Evolutionary conservation across 23 tunicate species (phyloP), one percentile per base, ranked within the genome.

Genomic region (Ciona savignyi): DNA sequence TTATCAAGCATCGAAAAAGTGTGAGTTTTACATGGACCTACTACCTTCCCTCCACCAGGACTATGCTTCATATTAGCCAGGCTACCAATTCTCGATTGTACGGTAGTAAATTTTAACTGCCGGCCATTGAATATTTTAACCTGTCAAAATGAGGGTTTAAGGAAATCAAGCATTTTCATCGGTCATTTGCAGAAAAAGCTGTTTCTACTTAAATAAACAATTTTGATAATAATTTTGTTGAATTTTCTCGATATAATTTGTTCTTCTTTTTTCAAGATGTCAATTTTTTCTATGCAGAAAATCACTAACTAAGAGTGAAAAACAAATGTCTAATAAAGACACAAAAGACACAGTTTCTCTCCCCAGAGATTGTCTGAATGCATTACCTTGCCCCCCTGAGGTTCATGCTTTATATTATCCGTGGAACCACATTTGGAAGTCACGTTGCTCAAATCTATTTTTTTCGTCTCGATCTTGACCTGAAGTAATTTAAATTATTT

Each of bases 1-100:
- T n/a, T n/a, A n/a, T n/a, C n/a, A n/a, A n/a, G n/a, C n/a, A n/a
- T n/a, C n/a, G n/a, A n/a, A n/a, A n/a, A n/a, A n/a, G n/a, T n/a
- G n/a, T n/a, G n/a, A n/a, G n/a, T n/a, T n/a, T n/a, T n/a, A n/a
- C n/a, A n/a, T n/a, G n/a, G n/a, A n/a, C 35, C 25, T 4, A 56
- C 73, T 32, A 92, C 98, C 76, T 80, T 85, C 68, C 98, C 98
- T 11, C 98, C 98, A 11, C 74, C 70, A 0, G 98, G 92, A 26
- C 79, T 77, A 72, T 92, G 92, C 60, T 70, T 62, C 4, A 75
- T 62, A 60, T 85, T 85, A 34, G 72, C 70, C 62, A 77, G 76
- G 3, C 85, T 77, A 23, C 92, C 93, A 28, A 69, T 42, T 76
- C 85, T 85, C 2, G 98, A 85, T 3, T 75, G 29, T n/a, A 92